These are phyloP conservation scores for Polia nebulosa DNA, from an alignment of 2,888 invertebrate species.

Conservation along the genomic window DNA sequence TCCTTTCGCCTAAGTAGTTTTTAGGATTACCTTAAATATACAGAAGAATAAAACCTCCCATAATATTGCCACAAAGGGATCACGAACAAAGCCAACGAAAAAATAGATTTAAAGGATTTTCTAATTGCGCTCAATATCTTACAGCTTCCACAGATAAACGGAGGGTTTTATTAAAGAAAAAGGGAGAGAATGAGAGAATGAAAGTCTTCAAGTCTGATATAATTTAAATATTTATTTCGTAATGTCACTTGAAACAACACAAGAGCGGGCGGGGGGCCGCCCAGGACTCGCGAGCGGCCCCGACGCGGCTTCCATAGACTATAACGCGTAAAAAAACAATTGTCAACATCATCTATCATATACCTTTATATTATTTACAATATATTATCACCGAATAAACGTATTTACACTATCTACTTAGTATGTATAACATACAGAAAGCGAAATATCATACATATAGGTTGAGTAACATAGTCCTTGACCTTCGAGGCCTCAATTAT, in stretches of 20 bases:
- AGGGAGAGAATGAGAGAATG: slow-evolving; percentile 73
- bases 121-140: slow-evolving; percentile 51
- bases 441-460: slow-evolving; percentile 87
- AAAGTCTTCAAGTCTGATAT: slow-evolving; percentile 81
- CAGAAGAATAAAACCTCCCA: slow-evolving; percentile 53
- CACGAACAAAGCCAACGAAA: slow-evolving; percentile 49
- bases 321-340: slow-evolving; percentile 89
- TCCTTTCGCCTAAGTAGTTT: slow-evolving; percentile 51
- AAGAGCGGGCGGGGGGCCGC: slow-evolving; percentile 83
- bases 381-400: slow-evolving; percentile 78
- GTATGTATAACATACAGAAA: slow-evolving; percentile 90
- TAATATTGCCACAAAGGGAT: slow-evolving; percentile 55
- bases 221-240: slow-evolving; percentile 90
- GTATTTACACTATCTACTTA: slow-evolving; percentile 88
- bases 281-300: slow-evolving; percentile 85
- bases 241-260: slow-evolving; percentile 89
- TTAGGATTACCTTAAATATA: slow-evolving; percentile 60
- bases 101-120: slow-evolving; percentile 58
- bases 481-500: slow-evolving; percentile 77
- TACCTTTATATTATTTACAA: slow-evolving; percentile 86
- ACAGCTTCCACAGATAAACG: slow-evolving; percentile 40
- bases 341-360: slow-evolving; percentile 85
- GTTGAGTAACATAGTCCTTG: slow-evolving; percentile 81
- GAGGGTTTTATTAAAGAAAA: slow-evolving; percentile 34
- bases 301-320: slow-evolving; percentile 85